phyloP scores from a whole-genome alignment of 2,888 invertebrate species.

The Lasioglossum marginatum region DNA sequence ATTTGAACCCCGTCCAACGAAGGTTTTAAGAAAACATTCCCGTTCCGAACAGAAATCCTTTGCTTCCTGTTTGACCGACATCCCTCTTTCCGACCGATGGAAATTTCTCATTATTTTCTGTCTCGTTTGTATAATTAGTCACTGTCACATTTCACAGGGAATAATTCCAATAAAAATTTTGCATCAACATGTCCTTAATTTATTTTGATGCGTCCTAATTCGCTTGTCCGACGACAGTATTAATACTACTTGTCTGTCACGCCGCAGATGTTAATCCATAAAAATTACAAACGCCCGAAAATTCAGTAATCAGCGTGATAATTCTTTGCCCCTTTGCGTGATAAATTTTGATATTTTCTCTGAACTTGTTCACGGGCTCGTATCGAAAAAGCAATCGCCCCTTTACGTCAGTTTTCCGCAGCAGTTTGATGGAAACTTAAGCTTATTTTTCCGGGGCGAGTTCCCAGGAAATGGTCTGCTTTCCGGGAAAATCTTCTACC shows the following conservation, averaged over 20 bases:
- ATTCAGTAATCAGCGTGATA: background rate
- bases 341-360: background rate
- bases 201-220: background rate
- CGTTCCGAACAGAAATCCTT: background rate
- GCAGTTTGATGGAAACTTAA: background rate
- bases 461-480: background rate
- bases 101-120: background rate
- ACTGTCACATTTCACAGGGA: background rate
- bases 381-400: no score
- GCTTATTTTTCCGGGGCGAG: background rate
- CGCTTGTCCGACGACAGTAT: background rate
- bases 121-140: background rate
- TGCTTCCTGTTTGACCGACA: background rate
- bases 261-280: background rate
- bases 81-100: background rate
- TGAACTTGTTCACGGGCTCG: background rate
- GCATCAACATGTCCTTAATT: fast-evolving
- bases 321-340: background rate
- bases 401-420: background rate
- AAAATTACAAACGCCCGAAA: background rate
- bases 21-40: background rate
- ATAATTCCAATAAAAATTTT: background rate
- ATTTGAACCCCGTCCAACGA: background rate
- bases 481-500: background rate
- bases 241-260: no score